Conservation (phyloP, 1,140 invertebrate species). For the Hermatobates lingyangjiaoensis region DNA sequence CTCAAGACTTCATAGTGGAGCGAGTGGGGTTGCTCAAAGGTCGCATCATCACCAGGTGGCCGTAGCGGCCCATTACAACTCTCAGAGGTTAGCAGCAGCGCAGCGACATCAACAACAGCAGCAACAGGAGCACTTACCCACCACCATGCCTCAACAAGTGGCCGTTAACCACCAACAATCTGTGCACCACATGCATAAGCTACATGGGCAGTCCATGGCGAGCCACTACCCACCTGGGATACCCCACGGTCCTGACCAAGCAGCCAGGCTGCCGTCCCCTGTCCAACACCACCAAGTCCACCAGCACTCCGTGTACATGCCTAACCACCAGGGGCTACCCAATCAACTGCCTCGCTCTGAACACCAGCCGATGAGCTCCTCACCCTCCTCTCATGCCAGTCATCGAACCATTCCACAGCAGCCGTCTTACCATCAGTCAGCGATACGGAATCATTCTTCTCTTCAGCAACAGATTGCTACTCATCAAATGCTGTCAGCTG, state of each 20-base stretch:
- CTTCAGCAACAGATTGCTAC: not conserved
- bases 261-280: not conserved
- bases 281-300: not conserved
- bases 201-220: not conserved
- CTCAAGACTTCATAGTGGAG: too few relatives aligned
- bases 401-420: not conserved
- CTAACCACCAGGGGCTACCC: not conserved
- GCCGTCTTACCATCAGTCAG: not conserved
- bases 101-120: constrained; percentile 17
- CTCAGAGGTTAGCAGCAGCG: too few relatives aligned
- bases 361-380: not conserved
- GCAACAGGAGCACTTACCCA: constrained; percentile 13
- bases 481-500: not conserved
- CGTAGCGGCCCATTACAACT: too few relatives aligned
- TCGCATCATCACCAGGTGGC: too few relatives aligned
- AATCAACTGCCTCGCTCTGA: not conserved
- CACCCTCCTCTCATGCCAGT: not conserved
- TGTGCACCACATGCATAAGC: not conserved
- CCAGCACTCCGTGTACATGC: not conserved
- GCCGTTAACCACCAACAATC: constrained; percentile 6
- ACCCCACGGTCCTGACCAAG: not conserved
- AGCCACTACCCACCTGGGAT: not conserved
- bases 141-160: constrained; percentile 5
- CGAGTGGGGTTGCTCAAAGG: too few relatives aligned
- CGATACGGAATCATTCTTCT: not conserved